Evolutionary conservation across 2,113 vertebrate genomes (phyloP).

Genomic region (Pachyramphus minor): DNA sequence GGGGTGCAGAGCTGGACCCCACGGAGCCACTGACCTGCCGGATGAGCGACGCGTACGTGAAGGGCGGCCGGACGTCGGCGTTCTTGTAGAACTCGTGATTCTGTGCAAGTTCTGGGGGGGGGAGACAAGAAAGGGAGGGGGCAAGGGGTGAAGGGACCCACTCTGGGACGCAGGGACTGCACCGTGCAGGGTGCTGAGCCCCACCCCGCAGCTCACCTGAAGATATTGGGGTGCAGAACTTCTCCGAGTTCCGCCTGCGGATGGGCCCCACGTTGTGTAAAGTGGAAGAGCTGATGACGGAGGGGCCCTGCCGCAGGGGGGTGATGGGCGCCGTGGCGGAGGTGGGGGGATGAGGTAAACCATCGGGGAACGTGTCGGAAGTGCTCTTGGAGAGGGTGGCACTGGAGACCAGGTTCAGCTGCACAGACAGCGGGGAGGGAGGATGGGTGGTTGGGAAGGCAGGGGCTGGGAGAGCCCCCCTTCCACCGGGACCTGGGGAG

Average conservation of each 20-base stretch:
- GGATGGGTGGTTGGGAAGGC: background rate
- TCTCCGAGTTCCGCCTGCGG: slow-evolving; percentile 95
- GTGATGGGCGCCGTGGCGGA: slow-evolving; percentile 94
- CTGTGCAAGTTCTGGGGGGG: slow-evolving; percentile 91
- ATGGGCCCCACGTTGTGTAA: slow-evolving; percentile 87
- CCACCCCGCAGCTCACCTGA: slow-evolving; percentile 77
- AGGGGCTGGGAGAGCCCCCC: background rate
- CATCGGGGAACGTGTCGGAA: slow-evolving; percentile 89
- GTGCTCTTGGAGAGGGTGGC: slow-evolving; percentile 91
- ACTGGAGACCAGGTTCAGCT: slow-evolving; percentile 91
- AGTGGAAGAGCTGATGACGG: slow-evolving; percentile 95
- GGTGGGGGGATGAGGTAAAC: slow-evolving; percentile 95
- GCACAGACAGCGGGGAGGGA: background rate
- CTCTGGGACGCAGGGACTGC: accelerated
- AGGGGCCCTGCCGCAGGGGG: slow-evolving; percentile 90
- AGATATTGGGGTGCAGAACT: slow-evolving; percentile 98
- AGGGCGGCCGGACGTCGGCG: slow-evolving; percentile 95
- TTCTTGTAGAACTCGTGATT: slow-evolving; percentile 99
- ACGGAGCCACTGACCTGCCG: slow-evolving; percentile 83
- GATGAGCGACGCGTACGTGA: slow-evolving; percentile 98
- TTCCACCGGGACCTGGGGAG: accelerated
- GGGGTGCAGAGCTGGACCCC: background rate
- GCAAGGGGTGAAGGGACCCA: background rate
- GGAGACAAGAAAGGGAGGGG: accelerated
- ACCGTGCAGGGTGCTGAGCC: accelerated